Evolutionary conservation across 2,888 invertebrate species (phyloP), one percentile per base, ranked within the genome.

Genomic region (Drosophila macrospina): DNA sequence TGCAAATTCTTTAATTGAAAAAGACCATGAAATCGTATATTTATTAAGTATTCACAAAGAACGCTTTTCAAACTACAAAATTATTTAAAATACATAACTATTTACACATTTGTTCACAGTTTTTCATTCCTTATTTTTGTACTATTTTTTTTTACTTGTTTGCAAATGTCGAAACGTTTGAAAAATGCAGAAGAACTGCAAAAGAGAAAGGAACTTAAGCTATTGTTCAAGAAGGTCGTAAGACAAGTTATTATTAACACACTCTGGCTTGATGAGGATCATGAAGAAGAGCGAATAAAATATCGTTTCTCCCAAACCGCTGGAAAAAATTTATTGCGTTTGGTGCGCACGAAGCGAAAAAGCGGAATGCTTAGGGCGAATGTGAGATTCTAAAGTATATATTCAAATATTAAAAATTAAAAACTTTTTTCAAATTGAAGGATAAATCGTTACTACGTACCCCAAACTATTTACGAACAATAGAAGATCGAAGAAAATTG

Each of bases 401-500:
- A 42, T 2, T 5, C 0, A 42, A 32, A 1, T 24, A 11, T 11
- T 5, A 24, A 2, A 24, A 15, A 10, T 26, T 28, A 1, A 16
- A 15, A 50, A 11, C 2, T 15, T 13, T 15, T 16, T 52, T 24
- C 1, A 10, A 34, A 11, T 82, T 87, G 45, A 80, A 94, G 94
- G 95, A 95, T 80, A 95, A 95, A 92, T 91, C 93, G 0, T 90
- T 95, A 11, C 89, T 95, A 48, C 94, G 93, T 61, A 95, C 94
- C 78, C 93, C 93, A 8, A 93, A 93, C 4, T 86, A 90, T 54
- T 91, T 93, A 13, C 92, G 95, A 47, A 94, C 94, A 0, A 93
- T 94, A 0, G 92, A 93, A 13, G 95, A 95, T 66, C 94, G 94
- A 78, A 93, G 93, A 74, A 93, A 93, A 71, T 90, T 95, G 20